Conservation (phyloP, 2,797 vertebrate genomes). For the Diceros bicornis region DNA sequence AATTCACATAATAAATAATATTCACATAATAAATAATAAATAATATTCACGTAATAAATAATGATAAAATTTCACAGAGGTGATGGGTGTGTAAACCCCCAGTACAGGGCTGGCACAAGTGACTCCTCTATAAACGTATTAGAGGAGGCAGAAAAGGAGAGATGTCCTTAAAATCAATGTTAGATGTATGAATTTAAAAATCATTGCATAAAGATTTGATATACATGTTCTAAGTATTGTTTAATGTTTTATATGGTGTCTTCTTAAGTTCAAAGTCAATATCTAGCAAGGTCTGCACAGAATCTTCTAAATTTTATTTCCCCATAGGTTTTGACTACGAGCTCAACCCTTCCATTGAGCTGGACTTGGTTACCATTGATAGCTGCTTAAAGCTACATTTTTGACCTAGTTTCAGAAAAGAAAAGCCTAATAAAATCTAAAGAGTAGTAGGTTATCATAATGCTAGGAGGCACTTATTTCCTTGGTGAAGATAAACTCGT, state of each 20-base stretch:
- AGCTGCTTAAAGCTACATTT: slow-evolving; percentile 63
- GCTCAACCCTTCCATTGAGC: slow-evolving; percentile 78
- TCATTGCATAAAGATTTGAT: not conserved
- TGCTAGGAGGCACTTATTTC: slow-evolving; percentile 44
- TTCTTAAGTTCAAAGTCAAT: not conserved
- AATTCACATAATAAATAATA: no score
- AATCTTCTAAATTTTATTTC: slow-evolving; percentile 74
- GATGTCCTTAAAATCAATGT: not conserved
- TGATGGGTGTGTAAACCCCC: rapidly evolving
- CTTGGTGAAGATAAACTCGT: slow-evolving; percentile 62
- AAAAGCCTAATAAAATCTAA: slow-evolving; percentile 75
- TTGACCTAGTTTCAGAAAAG: slow-evolving; percentile 64
- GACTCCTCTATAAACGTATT: no score
- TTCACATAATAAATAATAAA: no score
- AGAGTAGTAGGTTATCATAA: slow-evolving; percentile 78
- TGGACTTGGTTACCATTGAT: slow-evolving; percentile 74
- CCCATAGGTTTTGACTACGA: slow-evolving; percentile 80
- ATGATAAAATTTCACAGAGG: not conserved
- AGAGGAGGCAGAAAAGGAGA: not conserved
- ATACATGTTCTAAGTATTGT: not conserved
- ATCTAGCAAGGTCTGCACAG: slow-evolving; percentile 25
- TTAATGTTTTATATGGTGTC: no score
- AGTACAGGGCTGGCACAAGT: not conserved
- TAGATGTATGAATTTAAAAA: not conserved
- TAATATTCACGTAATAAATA: no score